Percentiles rank a stretch among this genome's conserved stretches.
Evolutionary conservation across 1,140 invertebrate genomes (phyloP).

Genomic region (Meteorus sp.): DNA sequence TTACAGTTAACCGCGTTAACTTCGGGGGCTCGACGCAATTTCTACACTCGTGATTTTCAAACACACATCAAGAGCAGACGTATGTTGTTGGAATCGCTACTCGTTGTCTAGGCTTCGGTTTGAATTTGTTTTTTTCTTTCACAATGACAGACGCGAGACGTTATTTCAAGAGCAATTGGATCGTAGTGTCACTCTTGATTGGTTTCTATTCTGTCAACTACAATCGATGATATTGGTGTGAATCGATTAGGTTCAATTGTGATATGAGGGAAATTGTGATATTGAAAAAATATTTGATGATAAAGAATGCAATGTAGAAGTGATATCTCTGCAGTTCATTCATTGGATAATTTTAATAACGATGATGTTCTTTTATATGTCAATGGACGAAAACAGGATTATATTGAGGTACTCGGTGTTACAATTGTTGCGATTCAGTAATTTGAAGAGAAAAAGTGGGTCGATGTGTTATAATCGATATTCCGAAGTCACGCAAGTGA

Average conservation of each 20-base stretch:
- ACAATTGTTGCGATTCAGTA: not conserved
- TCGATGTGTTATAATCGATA: not conserved
- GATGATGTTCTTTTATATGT: not conserved
- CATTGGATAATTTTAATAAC: not conserved
- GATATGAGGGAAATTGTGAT: too few relatives aligned
- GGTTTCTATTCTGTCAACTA: not conserved
- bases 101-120: not conserved
- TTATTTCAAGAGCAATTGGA: not conserved
- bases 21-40: conserved; percentile 6
- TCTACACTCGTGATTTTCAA: conserved; percentile 3
- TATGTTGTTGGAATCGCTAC: not conserved
- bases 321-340: not conserved
- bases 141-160: not conserved
- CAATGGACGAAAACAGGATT: not conserved
- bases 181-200: not conserved
- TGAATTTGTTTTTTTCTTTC: conserved; percentile 5
- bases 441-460: conserved; percentile 2
- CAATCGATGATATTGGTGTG: too few relatives aligned
- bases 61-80: conserved; percentile 3
- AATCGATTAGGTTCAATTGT: too few relatives aligned
- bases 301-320: too few relatives aligned
- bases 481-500: not conserved
- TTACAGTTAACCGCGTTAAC: not conserved
- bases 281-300: too few relatives aligned
- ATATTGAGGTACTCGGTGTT: not conserved